Conservation (phyloP, 2,113 vertebrate species). For the Microcebus griseorufus region DNA sequence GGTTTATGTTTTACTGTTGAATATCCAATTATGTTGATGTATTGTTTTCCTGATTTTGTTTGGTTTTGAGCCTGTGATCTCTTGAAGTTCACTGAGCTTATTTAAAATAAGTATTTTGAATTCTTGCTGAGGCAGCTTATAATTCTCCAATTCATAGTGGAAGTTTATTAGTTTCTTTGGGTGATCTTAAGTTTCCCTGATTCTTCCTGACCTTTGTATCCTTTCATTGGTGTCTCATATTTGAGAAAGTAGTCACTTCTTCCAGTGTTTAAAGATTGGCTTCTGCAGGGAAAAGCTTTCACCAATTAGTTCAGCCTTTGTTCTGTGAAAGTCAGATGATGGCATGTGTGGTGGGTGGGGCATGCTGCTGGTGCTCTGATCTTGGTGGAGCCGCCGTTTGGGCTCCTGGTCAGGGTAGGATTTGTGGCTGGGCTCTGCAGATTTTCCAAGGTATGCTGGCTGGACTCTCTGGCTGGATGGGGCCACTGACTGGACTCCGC, state of each 20-base stretch:
- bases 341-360: too few species aligned
- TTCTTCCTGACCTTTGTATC: background rate
- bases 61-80: background rate
- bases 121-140: background rate
- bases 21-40: background rate
- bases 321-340: background rate
- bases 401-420: too few species aligned
- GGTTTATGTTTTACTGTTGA: background rate
- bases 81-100: background rate
- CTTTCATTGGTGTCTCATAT: background rate
- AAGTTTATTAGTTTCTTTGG: background rate
- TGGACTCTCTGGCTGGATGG: too few species aligned
- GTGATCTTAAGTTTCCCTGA: background rate
- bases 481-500: background rate
- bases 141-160: background rate
- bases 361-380: background rate
- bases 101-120: background rate
- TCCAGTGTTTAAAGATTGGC: background rate
- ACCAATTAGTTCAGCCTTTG: rapidly evolving
- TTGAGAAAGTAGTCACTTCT: background rate
- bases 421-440: background rate
- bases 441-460: background rate
- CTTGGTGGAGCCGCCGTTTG: background rate
- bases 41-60: background rate
- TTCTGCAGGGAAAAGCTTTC: background rate